Percentiles rank a stretch among this genome's conserved stretches.
These are phyloP conservation scores for Ophraella communa DNA, from an alignment of 2,888 invertebrate genomes.

Conservation along the genomic window DNA sequence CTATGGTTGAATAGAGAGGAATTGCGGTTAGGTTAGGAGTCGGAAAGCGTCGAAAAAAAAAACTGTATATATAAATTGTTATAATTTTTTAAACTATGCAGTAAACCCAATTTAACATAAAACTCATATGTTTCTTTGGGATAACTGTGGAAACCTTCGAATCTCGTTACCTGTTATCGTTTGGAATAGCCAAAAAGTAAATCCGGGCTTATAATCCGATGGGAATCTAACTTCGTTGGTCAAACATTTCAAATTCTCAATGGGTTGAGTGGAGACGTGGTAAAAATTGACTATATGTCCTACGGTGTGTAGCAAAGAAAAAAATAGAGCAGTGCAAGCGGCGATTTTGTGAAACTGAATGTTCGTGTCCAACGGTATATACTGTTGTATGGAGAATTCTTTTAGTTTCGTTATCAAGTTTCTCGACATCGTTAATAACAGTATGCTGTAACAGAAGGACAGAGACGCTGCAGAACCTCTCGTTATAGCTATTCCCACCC, in stretches of 20 bases:
- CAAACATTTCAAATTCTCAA: slow-evolving; percentile 89
- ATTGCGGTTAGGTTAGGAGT: too few relatives aligned
- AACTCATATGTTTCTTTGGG: too few relatives aligned
- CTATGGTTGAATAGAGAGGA: too few relatives aligned
- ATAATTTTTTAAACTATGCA: too few relatives aligned
- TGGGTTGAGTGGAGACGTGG: slow-evolving; percentile 93
- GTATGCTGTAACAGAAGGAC: slow-evolving; percentile 91
- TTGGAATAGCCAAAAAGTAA: slow-evolving; percentile 94
- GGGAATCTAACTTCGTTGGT: slow-evolving; percentile 94
- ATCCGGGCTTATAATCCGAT: slow-evolving; percentile 92
- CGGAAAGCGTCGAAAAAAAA: too few relatives aligned
- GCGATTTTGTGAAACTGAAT: slow-evolving; percentile 98
- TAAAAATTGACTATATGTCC: slow-evolving; percentile 98
- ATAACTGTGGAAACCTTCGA: too few relatives aligned
- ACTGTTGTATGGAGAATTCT: slow-evolving; percentile 92
- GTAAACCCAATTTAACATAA: too few relatives aligned
- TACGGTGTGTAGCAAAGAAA: slow-evolving; percentile 89
- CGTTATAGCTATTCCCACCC: slow-evolving; percentile 94
- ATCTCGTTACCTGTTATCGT: slow-evolving; percentile 80
- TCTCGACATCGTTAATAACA: slow-evolving; percentile 90
- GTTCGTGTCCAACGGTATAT: slow-evolving; percentile 92
- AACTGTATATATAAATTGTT: too few relatives aligned
- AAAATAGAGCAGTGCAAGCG: slow-evolving; percentile 92
- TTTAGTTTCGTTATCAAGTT: slow-evolving; percentile 92
- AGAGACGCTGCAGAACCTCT: slow-evolving; percentile 92